Evolutionary conservation across 2,888 invertebrate species (phyloP).

Genomic region (Stegana nigrithorax): DNA sequence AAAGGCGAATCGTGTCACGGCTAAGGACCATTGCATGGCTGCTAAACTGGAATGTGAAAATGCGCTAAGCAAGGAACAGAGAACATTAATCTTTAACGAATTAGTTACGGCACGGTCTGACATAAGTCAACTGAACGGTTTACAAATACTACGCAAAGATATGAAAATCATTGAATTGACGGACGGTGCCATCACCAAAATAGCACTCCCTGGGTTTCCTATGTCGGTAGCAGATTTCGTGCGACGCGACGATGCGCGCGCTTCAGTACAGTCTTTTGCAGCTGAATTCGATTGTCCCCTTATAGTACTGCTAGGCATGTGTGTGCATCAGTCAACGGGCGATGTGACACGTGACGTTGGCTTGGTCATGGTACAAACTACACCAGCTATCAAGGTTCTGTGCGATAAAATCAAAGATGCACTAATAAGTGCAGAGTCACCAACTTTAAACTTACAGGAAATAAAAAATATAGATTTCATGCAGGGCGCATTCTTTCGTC

Average conservation of each 20-base stretch:
- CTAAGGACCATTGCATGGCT: constrained; percentile 74
- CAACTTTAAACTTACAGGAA: constrained; percentile 64
- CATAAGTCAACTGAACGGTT: constrained; percentile 73
- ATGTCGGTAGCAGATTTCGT: constrained; percentile 59
- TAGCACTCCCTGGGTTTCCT: constrained; percentile 71
- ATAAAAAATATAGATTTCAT: constrained; percentile 62
- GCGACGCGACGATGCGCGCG: constrained; percentile 62
- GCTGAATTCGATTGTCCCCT: constrained; percentile 66
- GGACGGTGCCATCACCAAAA: constrained; percentile 70
- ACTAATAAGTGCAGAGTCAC: constrained; percentile 38
- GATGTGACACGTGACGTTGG: constrained; percentile 73
- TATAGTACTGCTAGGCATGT: constrained; percentile 75
- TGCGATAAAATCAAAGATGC: constrained; percentile 49
- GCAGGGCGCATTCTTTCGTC: constrained; percentile 71
- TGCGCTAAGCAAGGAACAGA: constrained; percentile 26
- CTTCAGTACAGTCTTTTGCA: constrained; percentile 71
- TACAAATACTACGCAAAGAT: constrained; percentile 81
- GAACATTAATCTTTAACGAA: constrained; percentile 69
- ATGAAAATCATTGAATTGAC: constrained; percentile 73
- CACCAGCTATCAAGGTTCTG: constrained; percentile 40
- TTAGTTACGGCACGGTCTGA: constrained; percentile 77
- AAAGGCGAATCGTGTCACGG: constrained; percentile 76
- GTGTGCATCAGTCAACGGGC: constrained; percentile 66
- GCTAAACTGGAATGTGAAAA: constrained; percentile 70
- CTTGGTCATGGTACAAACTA: constrained; percentile 63